Evolutionary conservation across 1,140 invertebrate genomes (phyloP).

Genomic region (Bombus cullumanus): DNA sequence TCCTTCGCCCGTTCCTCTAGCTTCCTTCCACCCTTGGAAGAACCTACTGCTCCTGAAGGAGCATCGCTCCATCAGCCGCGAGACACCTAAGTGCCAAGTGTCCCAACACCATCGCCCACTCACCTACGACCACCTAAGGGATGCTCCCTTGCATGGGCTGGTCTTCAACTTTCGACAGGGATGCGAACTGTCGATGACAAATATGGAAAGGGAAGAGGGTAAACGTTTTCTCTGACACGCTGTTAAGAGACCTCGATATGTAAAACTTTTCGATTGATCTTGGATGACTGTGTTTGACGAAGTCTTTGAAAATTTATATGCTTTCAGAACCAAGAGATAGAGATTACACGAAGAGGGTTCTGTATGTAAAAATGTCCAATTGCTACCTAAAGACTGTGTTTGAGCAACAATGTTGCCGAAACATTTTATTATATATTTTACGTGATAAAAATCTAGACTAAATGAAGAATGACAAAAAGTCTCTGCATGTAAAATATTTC

Average conservation of each 20-base stretch:
- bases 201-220: conserved; percentile 31
- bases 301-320: background rate
- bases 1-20: conserved; percentile 64
- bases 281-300: background rate
- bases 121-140: conserved; percentile 36
- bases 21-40: conserved; percentile 52
- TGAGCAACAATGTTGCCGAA: background rate
- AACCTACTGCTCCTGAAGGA: conserved; percentile 56
- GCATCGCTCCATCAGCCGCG: conserved; percentile 72
- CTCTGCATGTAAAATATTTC: no score
- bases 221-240: background rate
- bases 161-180: conserved; percentile 38
- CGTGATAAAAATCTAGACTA: background rate
- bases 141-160: conserved; percentile 17
- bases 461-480: background rate
- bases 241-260: background rate
- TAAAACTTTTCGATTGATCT: background rate
- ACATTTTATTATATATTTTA: background rate
- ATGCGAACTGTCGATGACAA: conserved; percentile 62
- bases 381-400: background rate
- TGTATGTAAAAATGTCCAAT: no score
- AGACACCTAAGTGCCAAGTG: conserved; percentile 78
- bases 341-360: background rate
- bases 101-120: conserved; percentile 60
- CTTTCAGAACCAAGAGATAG: background rate